Evolutionary conservation across 2,113 vertebrate genomes (phyloP).

Genomic region (Haplochromis burtoni): DNA sequence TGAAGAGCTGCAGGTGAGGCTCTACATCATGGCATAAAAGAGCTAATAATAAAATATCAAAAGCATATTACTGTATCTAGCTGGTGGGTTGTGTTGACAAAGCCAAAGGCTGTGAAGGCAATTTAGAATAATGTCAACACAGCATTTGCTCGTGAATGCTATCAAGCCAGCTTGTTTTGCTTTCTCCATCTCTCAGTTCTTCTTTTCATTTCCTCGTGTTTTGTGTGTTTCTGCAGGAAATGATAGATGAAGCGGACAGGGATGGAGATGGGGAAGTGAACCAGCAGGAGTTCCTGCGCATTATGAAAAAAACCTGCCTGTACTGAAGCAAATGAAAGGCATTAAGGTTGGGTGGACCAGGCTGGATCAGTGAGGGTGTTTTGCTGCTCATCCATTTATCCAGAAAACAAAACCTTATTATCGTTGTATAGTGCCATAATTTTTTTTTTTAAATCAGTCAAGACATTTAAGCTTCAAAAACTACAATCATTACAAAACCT

Average conservation of each 20-base stretch:
- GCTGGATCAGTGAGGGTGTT: not conserved
- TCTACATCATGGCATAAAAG: not conserved
- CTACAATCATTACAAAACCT: not conserved
- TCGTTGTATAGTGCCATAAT: constrained; percentile 9
- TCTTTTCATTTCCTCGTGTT: not conserved
- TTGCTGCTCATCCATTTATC: constrained; percentile 8
- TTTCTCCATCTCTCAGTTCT: not conserved
- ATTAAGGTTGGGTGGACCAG: not conserved
- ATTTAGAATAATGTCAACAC: not conserved
- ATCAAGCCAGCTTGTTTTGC: not conserved
- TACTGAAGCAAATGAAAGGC: constrained; percentile 67
- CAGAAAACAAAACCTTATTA: not conserved
- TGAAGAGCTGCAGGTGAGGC: constrained; percentile 86
- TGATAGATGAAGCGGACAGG: constrained; percentile 90
- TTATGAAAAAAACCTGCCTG: constrained; percentile 93
- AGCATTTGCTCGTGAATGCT: not conserved
- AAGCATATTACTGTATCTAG: not conserved
- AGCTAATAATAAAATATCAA: not conserved
- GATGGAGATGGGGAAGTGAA: constrained; percentile 93
- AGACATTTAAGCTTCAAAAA: not conserved
- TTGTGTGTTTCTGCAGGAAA: constrained; percentile 73
- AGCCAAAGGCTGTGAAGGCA: not conserved
- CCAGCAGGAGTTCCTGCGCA: constrained; percentile 89
- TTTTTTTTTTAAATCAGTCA: not conserved
- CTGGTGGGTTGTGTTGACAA: not conserved